Percentiles rank a stretch among this genome's conserved stretches.
Evolutionary conservation across 2,888 invertebrate species (phyloP).

Genomic region (Corbicula japonica): DNA sequence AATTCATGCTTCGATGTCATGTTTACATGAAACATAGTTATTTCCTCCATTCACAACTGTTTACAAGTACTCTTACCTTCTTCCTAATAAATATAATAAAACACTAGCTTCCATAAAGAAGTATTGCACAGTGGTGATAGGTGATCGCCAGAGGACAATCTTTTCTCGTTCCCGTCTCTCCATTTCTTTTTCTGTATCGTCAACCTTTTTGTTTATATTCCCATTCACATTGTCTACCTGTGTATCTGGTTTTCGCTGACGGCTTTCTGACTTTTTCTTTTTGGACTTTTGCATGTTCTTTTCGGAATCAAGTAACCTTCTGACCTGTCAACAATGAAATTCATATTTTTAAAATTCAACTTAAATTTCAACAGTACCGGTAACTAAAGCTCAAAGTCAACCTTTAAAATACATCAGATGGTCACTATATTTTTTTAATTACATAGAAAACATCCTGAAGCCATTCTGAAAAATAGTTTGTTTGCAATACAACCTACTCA

Average conservation of each 20-base stretch:
- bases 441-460: too few species aligned
- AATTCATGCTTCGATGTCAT: too few species aligned
- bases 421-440: too few species aligned
- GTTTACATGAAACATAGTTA: slow-evolving; percentile 20
- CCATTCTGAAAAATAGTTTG: too few species aligned
- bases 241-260: slow-evolving; percentile 29
- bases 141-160: slow-evolving; percentile 93
- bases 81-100: slow-evolving; percentile 89
- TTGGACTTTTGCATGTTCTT: slow-evolving; percentile 60
- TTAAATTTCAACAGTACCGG: too few species aligned
- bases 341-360: too few species aligned
- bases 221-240: slow-evolving; percentile 68
- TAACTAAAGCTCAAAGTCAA: too few species aligned
- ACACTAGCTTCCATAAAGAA: slow-evolving; percentile 92
- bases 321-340: too few species aligned
- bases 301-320: slow-evolving; percentile 53
- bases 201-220: slow-evolving; percentile 40
- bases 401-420: too few species aligned
- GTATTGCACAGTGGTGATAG: slow-evolving; percentile 93
- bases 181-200: slow-evolving; percentile 50
- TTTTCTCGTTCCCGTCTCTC: slow-evolving; percentile 75
- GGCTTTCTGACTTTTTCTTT: slow-evolving; percentile 49
- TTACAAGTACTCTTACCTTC: too few species aligned
- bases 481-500: too few species aligned
- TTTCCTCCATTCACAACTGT: too few species aligned